These are phyloP conservation scores for Leptinotarsa tumamoca DNA, from an alignment of 2,888 invertebrate species.

Conservation along the genomic window DNA sequence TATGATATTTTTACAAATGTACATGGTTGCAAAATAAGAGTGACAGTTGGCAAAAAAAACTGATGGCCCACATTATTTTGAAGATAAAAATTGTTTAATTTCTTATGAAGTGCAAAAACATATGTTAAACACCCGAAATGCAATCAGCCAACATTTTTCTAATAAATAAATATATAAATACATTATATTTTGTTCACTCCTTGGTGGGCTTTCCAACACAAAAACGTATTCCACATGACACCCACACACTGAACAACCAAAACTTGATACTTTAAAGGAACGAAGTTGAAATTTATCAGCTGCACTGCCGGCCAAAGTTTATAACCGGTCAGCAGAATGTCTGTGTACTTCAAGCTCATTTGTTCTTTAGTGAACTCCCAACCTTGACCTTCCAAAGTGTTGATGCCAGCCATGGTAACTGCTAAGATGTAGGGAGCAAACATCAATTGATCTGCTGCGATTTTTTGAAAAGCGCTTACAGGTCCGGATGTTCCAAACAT, in stretches of 20 bases:
- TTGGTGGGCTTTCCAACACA: conserved; percentile 76
- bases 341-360: conserved; percentile 71
- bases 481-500: conserved; percentile 38
- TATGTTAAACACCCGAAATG: too few species aligned
- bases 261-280: conserved; percentile 87
- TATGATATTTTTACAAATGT: too few species aligned
- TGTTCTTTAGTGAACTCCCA: conserved; percentile 69
- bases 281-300: conserved; percentile 83
- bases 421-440: conserved; percentile 79
- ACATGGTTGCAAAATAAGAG: too few species aligned
- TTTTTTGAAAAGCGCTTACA: conserved; percentile 72
- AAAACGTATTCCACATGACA: conserved; percentile 86
- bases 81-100: too few species aligned
- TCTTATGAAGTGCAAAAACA: too few species aligned
- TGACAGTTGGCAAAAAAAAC: too few species aligned
- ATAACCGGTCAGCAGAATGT: conserved; percentile 77
- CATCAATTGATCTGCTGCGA: conserved; percentile 77
- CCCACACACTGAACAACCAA: conserved; percentile 83
- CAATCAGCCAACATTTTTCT: too few species aligned
- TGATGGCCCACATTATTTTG: too few species aligned
- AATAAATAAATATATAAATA: background rate
- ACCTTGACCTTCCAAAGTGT: conserved; percentile 72
- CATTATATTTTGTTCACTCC: conserved; percentile 9
- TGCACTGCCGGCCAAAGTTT: conserved; percentile 89
- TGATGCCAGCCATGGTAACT: conserved; percentile 71